These are phyloP conservation scores for Archaeoteleia sp. DNA, from an alignment of 2,888 invertebrate genomes.

Conservation along the genomic window DNA sequence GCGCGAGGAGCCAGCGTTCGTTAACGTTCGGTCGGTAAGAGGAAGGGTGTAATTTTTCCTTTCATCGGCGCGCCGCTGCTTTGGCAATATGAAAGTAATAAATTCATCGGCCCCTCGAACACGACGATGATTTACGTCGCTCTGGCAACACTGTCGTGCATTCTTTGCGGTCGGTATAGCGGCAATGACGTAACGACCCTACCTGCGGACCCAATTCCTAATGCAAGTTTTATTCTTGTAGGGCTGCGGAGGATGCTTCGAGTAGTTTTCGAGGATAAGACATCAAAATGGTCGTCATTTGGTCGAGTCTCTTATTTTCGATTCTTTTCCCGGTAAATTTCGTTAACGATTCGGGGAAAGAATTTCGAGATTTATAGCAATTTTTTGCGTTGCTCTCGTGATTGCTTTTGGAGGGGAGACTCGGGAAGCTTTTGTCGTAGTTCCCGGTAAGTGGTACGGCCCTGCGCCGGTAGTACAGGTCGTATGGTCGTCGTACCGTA, in stretches of 20 bases:
- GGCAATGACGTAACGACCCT: slow-evolving; percentile 72
- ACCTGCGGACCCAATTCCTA: slow-evolving; percentile 71
- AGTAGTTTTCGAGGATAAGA: no score
- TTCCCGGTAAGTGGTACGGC: slow-evolving; percentile 37
- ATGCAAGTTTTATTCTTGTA: slow-evolving; percentile 47
- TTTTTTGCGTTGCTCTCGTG: no score
- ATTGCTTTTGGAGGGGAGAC: background rate
- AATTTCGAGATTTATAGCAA: no score
- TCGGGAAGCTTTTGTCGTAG: no score
- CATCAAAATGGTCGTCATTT: no score
- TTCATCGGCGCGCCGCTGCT: slow-evolving; percentile 13
- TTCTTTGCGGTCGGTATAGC: slow-evolving; percentile 69
- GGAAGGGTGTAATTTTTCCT: slow-evolving; percentile 17
- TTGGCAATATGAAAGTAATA: slow-evolving; percentile 26
- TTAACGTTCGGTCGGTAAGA: background rate
- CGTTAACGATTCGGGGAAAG: no score
- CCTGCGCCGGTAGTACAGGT: slow-evolving; percentile 51
- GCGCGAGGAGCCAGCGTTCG: background rate
- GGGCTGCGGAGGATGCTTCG: no score
- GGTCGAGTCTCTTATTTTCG: no score
- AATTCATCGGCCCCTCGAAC: slow-evolving; percentile 23
- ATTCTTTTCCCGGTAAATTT: no score
- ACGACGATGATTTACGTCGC: slow-evolving; percentile 55
- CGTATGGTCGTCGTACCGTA: slow-evolving; percentile 30
- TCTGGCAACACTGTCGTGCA: slow-evolving; percentile 67